Base-by-base conservation (phyloP, 2,797 vertebrate species). In the Melanotaenia boesemani region DNA sequence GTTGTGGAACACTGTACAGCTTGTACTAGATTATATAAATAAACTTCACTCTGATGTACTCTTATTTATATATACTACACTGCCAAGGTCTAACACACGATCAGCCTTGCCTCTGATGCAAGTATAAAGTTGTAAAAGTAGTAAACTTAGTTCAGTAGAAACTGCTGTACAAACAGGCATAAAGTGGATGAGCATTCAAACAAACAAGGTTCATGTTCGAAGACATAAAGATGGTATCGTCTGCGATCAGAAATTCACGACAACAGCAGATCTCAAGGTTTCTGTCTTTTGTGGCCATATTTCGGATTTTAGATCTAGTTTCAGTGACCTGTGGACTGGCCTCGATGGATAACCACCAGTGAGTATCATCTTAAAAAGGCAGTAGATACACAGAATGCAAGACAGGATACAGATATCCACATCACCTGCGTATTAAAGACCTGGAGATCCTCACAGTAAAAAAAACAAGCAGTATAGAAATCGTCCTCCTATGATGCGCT, bases 101-200 rank as follows among this genome's bases (percentile, higher is more conserved):
- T 74, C 70, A 80, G 77, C 88, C 82, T 50, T 88, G 83, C 83
- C 81, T 90, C 76, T 83, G 90, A 83, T 46, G 63, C 80, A 87
- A 90, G 87, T 93, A 94, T 88, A 94, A 94, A 94, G 86, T 93
- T 92, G 91, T 90, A 93, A 92, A 93, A 92, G 90, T 94, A 89
- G 89, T 91, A 89, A 94, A 93, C 89, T 88, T 85, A 89, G 88
- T 90, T 89, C 88, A 90, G 89, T 92, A 92, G 77, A 93, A 91
- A 93, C 88, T 75, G 87, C 89, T 90, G 89, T 93, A 93, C 86
- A 93, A 89, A 94, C 88, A 89, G 90, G 90, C 86, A 79, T 87
- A 92, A 82, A 83, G 86, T 86, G 79, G 87, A 89, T 79, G 85
- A 90, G 79, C 72, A 70, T 83, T 81, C 77, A 83, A 76, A 88